phyloP scores from a whole-genome alignment of 2,888 invertebrate genomes.

The Lumbricus terrestris region DNA sequence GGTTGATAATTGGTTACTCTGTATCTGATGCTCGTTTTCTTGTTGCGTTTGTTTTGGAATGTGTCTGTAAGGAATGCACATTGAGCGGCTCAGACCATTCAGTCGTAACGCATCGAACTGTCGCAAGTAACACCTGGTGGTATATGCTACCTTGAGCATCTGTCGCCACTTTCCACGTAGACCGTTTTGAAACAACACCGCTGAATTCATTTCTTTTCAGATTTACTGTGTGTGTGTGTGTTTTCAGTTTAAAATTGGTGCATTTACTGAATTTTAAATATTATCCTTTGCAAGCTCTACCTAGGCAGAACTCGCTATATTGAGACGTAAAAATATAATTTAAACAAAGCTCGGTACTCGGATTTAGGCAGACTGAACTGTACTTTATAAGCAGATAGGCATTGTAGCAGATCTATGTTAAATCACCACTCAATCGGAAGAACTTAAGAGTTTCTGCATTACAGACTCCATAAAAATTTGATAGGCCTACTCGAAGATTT shows the following conservation, averaged over 20 bases:
- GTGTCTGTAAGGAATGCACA: constrained; percentile 15
- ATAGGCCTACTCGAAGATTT: background rate
- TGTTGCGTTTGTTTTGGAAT: constrained; percentile 16
- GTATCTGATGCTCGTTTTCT: background rate
- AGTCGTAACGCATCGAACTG: background rate
- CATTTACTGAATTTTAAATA: background rate
- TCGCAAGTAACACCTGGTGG: constrained; percentile 8
- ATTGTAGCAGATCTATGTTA: too few species aligned
- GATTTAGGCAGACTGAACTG: background rate
- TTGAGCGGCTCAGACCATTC: constrained; percentile 3
- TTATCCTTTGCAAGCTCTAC: background rate
- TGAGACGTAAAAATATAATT: background rate
- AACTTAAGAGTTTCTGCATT: background rate
- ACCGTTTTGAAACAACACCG: constrained; percentile 4
- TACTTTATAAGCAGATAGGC: background rate
- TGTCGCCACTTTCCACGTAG: constrained; percentile 3
- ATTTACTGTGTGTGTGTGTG: background rate
- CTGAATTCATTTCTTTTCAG: background rate
- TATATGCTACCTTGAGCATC: background rate
- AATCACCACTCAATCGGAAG: background rate
- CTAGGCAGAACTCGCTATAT: background rate
- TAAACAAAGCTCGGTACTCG: background rate
- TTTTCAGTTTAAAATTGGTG: background rate
- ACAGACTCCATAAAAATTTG: background rate
- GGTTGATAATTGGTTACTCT: background rate